A percentile compares a stretch with the other conserved stretches of the same genome.
Conservation (phyloP, 2,113 vertebrate species). For the Eulemur macaco region DNA sequence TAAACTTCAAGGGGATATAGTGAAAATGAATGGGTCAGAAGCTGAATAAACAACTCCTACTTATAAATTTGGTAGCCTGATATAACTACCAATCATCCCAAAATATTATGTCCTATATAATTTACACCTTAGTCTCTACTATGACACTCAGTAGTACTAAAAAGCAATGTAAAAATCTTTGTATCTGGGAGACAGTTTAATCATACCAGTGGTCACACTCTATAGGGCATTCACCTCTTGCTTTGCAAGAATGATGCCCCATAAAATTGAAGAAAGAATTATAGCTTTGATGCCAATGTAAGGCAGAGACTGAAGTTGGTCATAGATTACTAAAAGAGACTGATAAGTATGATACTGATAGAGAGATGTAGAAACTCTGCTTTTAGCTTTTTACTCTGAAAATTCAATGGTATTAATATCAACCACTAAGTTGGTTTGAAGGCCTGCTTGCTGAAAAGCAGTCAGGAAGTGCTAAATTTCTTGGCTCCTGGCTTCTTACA, state of each 20-base stretch:
- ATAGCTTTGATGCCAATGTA: not conserved
- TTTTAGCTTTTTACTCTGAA: conserved; percentile 17
- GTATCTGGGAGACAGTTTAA: not conserved
- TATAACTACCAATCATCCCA: not conserved
- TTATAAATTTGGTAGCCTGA: not conserved
- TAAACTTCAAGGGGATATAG: not conserved
- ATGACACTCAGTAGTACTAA: not conserved
- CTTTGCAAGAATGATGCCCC: not conserved
- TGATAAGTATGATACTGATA: not conserved
- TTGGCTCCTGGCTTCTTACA: conserved; percentile 38
- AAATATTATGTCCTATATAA: not conserved
- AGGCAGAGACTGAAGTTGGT: not conserved
- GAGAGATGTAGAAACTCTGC: not conserved
- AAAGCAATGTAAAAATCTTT: not conserved
- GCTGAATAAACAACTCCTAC: not conserved
- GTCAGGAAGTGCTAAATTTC: conserved; percentile 46
- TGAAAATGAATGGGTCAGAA: not conserved
- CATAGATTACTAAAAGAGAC: not conserved
- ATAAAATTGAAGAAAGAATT: not conserved
- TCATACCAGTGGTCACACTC: not conserved
- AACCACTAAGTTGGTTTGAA: conserved; percentile 44
- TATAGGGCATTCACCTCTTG: not conserved
- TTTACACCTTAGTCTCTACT: not conserved
- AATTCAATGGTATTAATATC: conserved; percentile 6
- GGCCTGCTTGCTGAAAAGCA: conserved; percentile 52